Evolutionary conservation across 2,797 vertebrate species (phyloP).

Genomic region (Pampus argenteus): DNA sequence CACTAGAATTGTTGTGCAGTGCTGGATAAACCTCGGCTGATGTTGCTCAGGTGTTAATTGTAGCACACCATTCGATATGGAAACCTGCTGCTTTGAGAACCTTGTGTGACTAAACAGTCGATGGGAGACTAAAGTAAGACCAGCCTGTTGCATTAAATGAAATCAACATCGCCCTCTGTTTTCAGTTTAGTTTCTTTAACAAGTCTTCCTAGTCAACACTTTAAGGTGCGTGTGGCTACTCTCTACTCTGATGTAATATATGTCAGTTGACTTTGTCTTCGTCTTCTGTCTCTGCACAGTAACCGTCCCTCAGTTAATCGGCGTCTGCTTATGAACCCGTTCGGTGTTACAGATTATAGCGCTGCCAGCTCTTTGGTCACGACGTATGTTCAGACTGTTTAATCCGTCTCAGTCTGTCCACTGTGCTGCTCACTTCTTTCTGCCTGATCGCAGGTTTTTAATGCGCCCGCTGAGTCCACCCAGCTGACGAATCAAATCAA

Average conservation of each 20-base stretch:
- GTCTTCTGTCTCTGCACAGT: not conserved
- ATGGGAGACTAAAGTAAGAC: no score
- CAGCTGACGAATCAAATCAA: constrained; percentile 54
- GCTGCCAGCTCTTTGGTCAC: not conserved
- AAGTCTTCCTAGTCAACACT: no score
- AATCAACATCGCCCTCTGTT: no score
- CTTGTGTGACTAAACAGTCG: no score
- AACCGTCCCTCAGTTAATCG: constrained; percentile 19
- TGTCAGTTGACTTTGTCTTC: constrained; percentile 1
- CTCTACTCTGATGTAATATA: no score
- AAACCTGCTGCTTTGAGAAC: no score
- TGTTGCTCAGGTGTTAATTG: not conserved
- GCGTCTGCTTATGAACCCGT: not conserved
- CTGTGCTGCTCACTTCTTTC: constrained; percentile 33
- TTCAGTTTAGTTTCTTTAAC: no score
- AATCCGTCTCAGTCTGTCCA: constrained; percentile 47
- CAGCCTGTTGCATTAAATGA: no score
- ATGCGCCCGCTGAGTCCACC: constrained; percentile 12
- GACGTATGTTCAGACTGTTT: constrained; percentile 35
- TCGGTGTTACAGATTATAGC: constrained; percentile 39
- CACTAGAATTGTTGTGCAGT: not conserved
- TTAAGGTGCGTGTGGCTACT: no score
- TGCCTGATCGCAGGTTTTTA: constrained; percentile 35
- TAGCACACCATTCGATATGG: no score
- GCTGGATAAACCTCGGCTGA: not conserved